Conservation (phyloP, 2,888 invertebrate genomes). For the Acrocera orbiculus region DNA sequence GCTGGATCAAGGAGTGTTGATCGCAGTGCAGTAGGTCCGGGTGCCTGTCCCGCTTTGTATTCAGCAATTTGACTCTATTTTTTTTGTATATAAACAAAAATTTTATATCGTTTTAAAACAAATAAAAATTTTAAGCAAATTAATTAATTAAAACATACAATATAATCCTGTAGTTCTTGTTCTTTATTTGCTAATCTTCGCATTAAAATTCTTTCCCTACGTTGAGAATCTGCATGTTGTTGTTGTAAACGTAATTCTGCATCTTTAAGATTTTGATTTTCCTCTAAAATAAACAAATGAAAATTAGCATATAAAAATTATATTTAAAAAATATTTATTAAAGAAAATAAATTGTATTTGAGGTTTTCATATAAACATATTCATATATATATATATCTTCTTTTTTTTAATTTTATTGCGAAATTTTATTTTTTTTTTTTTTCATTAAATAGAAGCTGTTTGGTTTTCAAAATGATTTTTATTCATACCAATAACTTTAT, state of each 20-base stretch:
- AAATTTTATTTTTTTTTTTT: too few relatives aligned
- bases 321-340: neutral
- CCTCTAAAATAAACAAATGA: slow-evolving; percentile 20
- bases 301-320: neutral
- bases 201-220: slow-evolving; percentile 82
- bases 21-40: slow-evolving; percentile 54
- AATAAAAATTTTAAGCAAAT: neutral
- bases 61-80: slow-evolving; percentile 80
- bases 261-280: slow-evolving; percentile 35
- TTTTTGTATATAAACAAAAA: slow-evolving; percentile 3
- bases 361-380: neutral
- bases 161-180: slow-evolving; percentile 91
- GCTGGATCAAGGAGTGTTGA: slow-evolving; percentile 86
- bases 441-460: too few relatives aligned
- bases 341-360: neutral
- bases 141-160: slow-evolving; percentile 43
- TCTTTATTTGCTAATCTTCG: slow-evolving; percentile 87
- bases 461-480: slow-evolving; percentile 9
- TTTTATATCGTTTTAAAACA: slow-evolving; percentile 1
- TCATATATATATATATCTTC: neutral
- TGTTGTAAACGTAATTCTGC: slow-evolving; percentile 62
- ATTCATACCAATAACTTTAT: slow-evolving; percentile 14
- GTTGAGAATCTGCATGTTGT: slow-evolving; percentile 70
- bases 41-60: slow-evolving; percentile 75
- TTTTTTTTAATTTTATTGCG: neutral